Evolutionary conservation across 2,113 vertebrate genomes (phyloP), one percentile per base, ranked within the genome.

Genomic region (Noctilio leporinus): DNA sequence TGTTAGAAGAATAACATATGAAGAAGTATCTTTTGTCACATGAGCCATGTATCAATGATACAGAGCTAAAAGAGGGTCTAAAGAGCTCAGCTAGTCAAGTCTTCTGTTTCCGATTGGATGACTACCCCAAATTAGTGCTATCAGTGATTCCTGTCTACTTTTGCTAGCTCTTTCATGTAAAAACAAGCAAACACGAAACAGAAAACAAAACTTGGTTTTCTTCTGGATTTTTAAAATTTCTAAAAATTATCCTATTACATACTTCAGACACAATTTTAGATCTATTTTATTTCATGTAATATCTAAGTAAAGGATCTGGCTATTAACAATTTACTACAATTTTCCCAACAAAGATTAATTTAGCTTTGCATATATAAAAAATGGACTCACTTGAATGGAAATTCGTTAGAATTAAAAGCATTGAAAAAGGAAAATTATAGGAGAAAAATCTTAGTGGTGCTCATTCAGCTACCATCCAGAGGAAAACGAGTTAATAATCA

Each of bases 221-320:
- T 55, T 38, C 35, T 57, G 65, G 38, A 82, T 45, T 83, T 47
- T 86, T 89, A 78, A 26, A 91, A 28, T 92, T 70, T 65, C 35
- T 89, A 92, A 89, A 91, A 55, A 47, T 83, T 86, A 49, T 43
- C 53, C 12, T 43, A 33, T 45, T 62, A 38, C 2, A 9, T 64
- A 92, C 43, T 86, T 86, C 49, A 90, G 70, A 80, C 28, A 69
- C 28, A n/a, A n/a, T 35, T 94, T 95, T 86, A 89, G 20, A 11
- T 85, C 40, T 90, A 0, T 30, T 78, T 8, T 70, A 47, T 83
- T 89, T 45, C 11, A 59, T 15, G 35, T 89, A 76, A n/a, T 78
- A 40, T 49, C 16, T n/a, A 72, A 55, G 35, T 35, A 89, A 86
- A 84, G 2, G 24, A 75, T 24, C 17, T 10, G 35, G 12, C 57